phyloP scores from a whole-genome alignment of 1,140 invertebrate species.

The Glossosoma conforme region DNA sequence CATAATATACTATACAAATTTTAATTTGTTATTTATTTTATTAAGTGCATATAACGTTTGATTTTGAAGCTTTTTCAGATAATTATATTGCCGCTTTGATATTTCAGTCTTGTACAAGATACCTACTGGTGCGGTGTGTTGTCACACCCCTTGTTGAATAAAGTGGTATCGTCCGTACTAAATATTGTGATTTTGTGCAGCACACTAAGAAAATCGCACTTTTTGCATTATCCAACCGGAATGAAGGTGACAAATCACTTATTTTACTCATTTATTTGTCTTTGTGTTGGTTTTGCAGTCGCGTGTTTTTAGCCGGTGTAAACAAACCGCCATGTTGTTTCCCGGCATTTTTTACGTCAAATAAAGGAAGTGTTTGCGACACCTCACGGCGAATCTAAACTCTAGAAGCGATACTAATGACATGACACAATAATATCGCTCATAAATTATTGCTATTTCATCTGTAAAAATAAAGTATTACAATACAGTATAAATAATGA shows the following conservation, averaged over 20 bases:
- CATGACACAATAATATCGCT: conserved; percentile 3
- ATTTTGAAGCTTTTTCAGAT: no score
- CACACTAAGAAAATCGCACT: neutral
- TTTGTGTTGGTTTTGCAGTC: conserved; percentile 4
- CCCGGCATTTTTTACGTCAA: conserved; percentile 34
- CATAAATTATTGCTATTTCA: neutral
- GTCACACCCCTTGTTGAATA: conserved; percentile 15
- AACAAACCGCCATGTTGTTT: conserved; percentile 53
- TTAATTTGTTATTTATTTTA: no score
- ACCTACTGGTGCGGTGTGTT: no score
- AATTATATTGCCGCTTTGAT: no score
- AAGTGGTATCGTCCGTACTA: conserved; percentile 10
- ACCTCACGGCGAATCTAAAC: neutral
- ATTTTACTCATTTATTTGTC: conserved; percentile 3
- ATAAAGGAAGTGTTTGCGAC: neutral
- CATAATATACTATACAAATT: no score
- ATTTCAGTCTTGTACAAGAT: no score
- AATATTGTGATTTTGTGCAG: conserved; percentile 9
- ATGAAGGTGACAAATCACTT: conserved; percentile 1
- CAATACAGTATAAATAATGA: neutral
- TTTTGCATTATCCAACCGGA: neutral
- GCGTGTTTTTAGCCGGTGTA: conserved; percentile 46
- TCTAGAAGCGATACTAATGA: no score
- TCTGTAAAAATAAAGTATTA: neutral
- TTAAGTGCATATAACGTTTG: no score